Evolutionary conservation across 2,113 vertebrate species (phyloP).

Genomic region (Sprattus sprattus): DNA sequence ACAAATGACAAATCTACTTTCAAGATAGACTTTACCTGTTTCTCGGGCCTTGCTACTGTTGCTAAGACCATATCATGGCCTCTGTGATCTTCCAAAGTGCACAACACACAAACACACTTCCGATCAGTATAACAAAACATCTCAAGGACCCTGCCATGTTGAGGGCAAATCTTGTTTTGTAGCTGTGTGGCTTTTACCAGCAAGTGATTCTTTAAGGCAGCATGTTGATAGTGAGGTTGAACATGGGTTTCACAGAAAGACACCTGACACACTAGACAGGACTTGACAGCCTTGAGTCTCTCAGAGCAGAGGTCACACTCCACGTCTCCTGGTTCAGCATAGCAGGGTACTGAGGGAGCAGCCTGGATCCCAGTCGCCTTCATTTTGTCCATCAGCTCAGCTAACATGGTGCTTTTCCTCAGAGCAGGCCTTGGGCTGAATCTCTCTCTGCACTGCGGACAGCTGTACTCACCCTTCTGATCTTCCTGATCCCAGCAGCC

Average conservation of each 20-base stretch:
- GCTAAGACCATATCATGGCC: slow-evolving; percentile 33
- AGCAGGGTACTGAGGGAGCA: background rate
- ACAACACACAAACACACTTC: slow-evolving; percentile 33
- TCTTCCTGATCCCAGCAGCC: background rate
- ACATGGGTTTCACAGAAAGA: slow-evolving; percentile 36
- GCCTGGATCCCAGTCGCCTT: background rate
- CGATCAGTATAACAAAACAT: slow-evolving; percentile 42
- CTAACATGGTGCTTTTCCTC: background rate
- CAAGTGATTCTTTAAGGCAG: background rate
- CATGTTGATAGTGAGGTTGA: background rate
- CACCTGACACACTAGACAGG: slow-evolving; percentile 14
- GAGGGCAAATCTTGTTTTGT: background rate
- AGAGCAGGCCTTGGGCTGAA: background rate
- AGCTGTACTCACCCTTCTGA: background rate
- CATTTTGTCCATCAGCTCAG: background rate
- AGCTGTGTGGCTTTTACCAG: background rate
- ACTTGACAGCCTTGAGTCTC: slow-evolving; percentile 22
- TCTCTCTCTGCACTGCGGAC: background rate
- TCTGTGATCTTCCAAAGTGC: slow-evolving; percentile 21
- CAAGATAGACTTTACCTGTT: background rate
- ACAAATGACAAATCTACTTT: too few species aligned
- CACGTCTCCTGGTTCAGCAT: background rate
- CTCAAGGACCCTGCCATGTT: background rate
- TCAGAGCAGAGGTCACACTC: background rate
- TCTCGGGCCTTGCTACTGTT: slow-evolving; percentile 24